Evolutionary conservation across 1,140 invertebrate genomes (phyloP), one percentile per base, ranked within the genome.

Genomic region (Tribolium castaneum): DNA sequence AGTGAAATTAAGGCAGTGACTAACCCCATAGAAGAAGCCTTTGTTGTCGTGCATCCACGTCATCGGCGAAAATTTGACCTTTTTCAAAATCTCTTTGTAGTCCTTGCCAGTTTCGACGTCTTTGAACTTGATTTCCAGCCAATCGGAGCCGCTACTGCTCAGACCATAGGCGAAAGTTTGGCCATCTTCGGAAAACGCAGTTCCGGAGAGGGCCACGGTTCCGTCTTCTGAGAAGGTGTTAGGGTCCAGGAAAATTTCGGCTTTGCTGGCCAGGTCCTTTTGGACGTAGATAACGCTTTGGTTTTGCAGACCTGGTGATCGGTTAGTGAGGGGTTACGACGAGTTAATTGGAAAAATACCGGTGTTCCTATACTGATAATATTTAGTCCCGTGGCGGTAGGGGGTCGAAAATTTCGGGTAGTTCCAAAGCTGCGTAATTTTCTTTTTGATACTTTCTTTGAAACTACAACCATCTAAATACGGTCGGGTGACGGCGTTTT

Each of bases 31-130:
- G 88, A 99, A 99, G 73, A 99, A 90, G 70, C 98, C 98, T 83
- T 93, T 92, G 86, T 99, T 94, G 86, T 99, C 97, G 84, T 97
- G 96, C 39, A 96, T 98, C 98, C 98, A 99, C 0, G 95, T 90
- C 85, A 99, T 91, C 6, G 91, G 90, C 0, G 96, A 95, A 87
- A 96, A 99, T 87, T 99, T 99, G 0, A 98, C 94, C 85, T 96
- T 95, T 82, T 96, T 92, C 75, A 99, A 88, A 6, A 93, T 88
- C 88, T 99, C 98, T 2, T 93, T 90, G 80, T 97, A 94, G 85
- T 99, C 95, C 86, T 97, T 86, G 93, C 93, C 93, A 75, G 94
- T 95, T 73, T 90, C 89, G 6, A 93, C 91, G 89, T 94, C 91
- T 81, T 93, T 93, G 80, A 97, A 94, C 85, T 94, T 92, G 83